Evolutionary conservation across 1,140 invertebrate species (phyloP).

Genomic region (Papilio xuthus): DNA sequence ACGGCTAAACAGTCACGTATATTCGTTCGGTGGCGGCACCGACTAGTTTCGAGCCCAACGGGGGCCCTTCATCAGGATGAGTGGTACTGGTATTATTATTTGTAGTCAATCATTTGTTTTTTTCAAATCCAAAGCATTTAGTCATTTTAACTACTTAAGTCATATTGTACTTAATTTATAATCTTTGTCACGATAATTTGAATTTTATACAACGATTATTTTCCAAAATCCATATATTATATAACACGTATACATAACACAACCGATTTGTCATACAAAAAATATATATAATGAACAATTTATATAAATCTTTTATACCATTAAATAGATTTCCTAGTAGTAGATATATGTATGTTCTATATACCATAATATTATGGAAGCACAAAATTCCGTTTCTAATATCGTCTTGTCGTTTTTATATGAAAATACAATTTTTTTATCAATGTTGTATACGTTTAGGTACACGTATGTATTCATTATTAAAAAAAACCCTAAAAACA

Average conservation of each 20-base stretch:
- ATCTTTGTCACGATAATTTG: not conserved
- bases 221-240: conserved; percentile 18
- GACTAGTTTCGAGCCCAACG: no score
- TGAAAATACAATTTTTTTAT: conserved; percentile 65
- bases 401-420: conserved; percentile 62
- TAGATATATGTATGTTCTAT: conserved; percentile 45
- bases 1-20: no score
- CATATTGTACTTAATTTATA: conserved; percentile 40
- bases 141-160: conserved; percentile 42
- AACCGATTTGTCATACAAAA: conserved; percentile 17
- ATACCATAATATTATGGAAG: conserved; percentile 60
- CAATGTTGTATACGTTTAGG: conserved; percentile 70
- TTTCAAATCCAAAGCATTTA: conserved; percentile 50
- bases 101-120: conserved; percentile 30
- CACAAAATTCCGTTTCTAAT: conserved; percentile 70
- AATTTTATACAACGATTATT: conserved; percentile 22
- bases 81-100: no score
- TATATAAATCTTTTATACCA: conserved; percentile 35
- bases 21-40: no score
- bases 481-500: not conserved
- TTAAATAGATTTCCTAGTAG: conserved; percentile 35
- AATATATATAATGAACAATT: conserved; percentile 28
- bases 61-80: no score
- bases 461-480: conserved; percentile 52
- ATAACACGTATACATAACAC: conserved; percentile 1